These are phyloP conservation scores for Sus cebifrons DNA, from an alignment of 2,797 vertebrate genomes.

Conservation along the genomic window DNA sequence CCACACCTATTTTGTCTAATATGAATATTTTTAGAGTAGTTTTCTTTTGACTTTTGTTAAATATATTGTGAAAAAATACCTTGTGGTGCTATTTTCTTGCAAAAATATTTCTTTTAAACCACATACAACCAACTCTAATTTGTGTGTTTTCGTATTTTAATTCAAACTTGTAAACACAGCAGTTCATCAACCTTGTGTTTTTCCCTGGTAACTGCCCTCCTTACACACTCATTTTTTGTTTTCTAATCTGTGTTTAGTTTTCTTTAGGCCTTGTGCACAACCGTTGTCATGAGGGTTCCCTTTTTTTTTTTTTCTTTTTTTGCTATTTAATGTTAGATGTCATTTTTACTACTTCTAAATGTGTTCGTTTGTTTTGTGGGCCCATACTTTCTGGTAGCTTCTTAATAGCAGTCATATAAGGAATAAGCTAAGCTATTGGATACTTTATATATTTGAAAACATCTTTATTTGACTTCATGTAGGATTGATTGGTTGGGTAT, in stretches of 20 bases:
- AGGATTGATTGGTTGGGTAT: background rate
- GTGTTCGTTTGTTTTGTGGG: background rate
- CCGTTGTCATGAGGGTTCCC: background rate
- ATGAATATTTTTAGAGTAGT: background rate
- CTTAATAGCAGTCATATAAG: background rate
- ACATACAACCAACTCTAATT: background rate
- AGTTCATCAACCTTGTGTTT: background rate
- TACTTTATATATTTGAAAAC: slow-evolving; percentile 4
- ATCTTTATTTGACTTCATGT: slow-evolving; percentile 21
- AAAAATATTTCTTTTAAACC: slow-evolving; percentile 7
- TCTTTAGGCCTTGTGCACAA: background rate
- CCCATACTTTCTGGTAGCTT: background rate
- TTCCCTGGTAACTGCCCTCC: background rate
- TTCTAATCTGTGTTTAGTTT: background rate
- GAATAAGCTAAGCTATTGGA: background rate
- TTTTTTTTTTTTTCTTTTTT: background rate
- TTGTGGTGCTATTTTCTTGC: slow-evolving; percentile 17
- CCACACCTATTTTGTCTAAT: background rate
- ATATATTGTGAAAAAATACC: background rate
- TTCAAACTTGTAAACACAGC: background rate
- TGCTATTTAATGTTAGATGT: background rate
- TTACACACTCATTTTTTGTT: background rate
- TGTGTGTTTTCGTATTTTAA: background rate
- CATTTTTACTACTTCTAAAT: slow-evolving; percentile 29
- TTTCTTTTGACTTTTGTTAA: slow-evolving; percentile 26